phyloP scores from a whole-genome alignment of 2,888 invertebrate species.

The Reticulitermes lucifugus region DNA sequence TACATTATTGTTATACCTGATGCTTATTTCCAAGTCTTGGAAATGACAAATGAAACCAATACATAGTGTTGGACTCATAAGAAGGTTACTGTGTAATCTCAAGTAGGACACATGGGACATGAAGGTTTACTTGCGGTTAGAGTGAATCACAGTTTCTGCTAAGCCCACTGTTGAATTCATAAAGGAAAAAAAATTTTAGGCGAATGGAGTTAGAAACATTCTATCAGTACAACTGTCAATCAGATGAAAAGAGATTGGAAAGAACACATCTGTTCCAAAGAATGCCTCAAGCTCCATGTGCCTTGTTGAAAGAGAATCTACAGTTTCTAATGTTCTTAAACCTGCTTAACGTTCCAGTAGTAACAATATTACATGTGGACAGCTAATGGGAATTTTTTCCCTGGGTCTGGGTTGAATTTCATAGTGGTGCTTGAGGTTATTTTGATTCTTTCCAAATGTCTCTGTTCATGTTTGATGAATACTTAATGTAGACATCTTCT shows the following conservation, averaged over 20 bases:
- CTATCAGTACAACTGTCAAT: background rate
- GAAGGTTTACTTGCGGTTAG: background rate
- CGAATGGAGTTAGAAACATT: no score
- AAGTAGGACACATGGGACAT: background rate
- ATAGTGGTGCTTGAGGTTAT: constrained; percentile 18
- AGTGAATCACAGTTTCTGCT: background rate
- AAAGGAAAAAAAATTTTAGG: background rate
- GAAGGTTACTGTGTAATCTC: constrained; percentile 13
- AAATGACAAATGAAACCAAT: background rate
- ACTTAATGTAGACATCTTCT: background rate
- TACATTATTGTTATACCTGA: constrained; percentile 22
- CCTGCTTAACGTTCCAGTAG: background rate
- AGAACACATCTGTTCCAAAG: constrained; percentile 1
- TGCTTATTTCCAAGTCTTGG: constrained; percentile 16
- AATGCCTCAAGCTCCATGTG: background rate
- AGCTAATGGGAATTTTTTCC: background rate
- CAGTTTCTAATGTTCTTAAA: background rate
- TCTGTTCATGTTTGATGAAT: constrained; percentile 17
- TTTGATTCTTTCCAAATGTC: constrained; percentile 3
- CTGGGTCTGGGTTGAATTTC: background rate
- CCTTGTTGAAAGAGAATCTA: background rate
- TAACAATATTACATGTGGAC: background rate
- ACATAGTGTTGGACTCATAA: constrained; percentile 16
- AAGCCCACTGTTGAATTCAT: background rate
- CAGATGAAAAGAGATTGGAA: constrained; percentile 5